A percentile compares a stretch with the other conserved stretches of the same genome.
These are phyloP conservation scores for Tigriopus japonicus DNA, from an alignment of 1,140 invertebrate genomes.

Conservation along the genomic window DNA sequence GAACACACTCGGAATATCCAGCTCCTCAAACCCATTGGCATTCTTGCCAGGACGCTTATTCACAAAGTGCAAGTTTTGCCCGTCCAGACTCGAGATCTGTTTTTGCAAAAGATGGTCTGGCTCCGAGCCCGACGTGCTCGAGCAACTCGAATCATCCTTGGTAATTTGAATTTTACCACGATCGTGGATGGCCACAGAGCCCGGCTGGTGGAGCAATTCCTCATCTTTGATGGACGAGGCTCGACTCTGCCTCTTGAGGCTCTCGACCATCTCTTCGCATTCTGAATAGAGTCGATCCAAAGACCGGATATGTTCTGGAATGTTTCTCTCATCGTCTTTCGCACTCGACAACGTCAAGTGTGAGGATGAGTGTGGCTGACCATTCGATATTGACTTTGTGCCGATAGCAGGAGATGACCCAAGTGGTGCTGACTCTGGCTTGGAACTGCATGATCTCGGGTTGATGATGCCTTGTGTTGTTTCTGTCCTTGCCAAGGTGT, in stretches of 20 bases:
- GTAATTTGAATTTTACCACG: too few species aligned
- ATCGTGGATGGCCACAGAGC: too few species aligned
- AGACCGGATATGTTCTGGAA: too few species aligned
- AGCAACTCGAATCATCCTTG: neutral
- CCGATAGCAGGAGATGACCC: too few species aligned
- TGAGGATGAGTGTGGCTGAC: too few species aligned
- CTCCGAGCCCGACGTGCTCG: neutral
- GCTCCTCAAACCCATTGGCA: conserved; percentile 1
- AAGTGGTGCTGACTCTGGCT: too few species aligned
- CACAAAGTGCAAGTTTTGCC: neutral
- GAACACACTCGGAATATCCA: neutral
- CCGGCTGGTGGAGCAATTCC: neutral
- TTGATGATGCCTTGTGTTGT: too few species aligned
- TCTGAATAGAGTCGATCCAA: neutral
- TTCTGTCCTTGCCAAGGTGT: too few species aligned
- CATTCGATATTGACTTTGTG: too few species aligned
- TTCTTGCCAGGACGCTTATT: neutral
- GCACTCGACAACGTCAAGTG: too few species aligned
- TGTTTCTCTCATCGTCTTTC: too few species aligned
- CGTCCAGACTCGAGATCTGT: neutral
- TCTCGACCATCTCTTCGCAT: conserved; percentile 10
- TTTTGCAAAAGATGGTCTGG: neutral
- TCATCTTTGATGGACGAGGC: neutral
- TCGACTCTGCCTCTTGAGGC: neutral
- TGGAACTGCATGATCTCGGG: too few species aligned